Evolutionary conservation across 2,113 vertebrate genomes (phyloP).

Genomic region (Cephalopterus ornatus): DNA sequence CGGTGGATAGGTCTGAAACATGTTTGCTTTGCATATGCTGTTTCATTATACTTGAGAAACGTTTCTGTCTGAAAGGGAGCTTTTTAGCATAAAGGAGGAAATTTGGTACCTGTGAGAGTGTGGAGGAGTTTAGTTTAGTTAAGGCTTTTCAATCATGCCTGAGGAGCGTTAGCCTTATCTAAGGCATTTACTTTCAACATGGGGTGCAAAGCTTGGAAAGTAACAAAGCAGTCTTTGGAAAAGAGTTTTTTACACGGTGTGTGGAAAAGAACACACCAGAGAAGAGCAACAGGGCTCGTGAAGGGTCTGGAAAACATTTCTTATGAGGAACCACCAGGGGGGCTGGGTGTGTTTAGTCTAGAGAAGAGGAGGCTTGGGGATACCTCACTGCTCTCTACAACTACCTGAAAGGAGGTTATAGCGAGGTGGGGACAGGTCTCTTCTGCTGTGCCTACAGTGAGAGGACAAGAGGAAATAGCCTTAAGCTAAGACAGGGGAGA

Average conservation of each 20-base stretch:
- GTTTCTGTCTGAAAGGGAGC: not conserved
- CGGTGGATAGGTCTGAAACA: not conserved
- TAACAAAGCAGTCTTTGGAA: not conserved
- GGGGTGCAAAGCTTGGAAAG: not conserved
- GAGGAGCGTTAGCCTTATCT: not conserved
- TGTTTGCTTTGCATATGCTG: not conserved
- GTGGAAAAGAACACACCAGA: not conserved
- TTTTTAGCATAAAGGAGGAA: not conserved
- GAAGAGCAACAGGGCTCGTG: not conserved
- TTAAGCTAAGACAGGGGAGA: not conserved
- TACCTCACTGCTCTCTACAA: fast-evolving
- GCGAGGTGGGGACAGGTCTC: not conserved
- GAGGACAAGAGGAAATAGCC: not conserved
- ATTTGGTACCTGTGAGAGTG: not conserved
- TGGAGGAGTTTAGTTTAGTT: not conserved
- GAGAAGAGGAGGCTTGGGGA: not conserved
- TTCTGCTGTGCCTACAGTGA: not conserved
- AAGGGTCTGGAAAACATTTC: not conserved
- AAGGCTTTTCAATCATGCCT: not conserved
- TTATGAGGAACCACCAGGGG: not conserved
- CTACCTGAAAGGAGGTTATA: not conserved
- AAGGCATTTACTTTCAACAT: not conserved
- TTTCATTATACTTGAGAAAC: not conserved
- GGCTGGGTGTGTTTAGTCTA: not conserved
- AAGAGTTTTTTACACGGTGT: not conserved